Evolutionary conservation across 2,113 vertebrate genomes (phyloP), one percentile per base, ranked within the genome.

Genomic region (Beaufortia kweichowensis): DNA sequence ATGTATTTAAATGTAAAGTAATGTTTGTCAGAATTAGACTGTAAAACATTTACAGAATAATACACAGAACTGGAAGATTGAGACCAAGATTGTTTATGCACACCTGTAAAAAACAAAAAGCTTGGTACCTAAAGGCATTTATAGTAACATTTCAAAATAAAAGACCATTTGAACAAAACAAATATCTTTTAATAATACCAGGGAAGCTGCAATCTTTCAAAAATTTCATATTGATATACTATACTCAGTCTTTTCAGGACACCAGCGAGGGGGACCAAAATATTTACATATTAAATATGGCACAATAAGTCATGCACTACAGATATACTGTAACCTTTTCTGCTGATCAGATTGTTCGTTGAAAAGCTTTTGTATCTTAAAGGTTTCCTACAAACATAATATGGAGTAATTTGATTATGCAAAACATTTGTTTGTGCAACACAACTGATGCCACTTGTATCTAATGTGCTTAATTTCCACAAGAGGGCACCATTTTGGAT

Each of bases 321-420:
- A 50, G 43, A 66, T 48, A 48, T 5, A 39, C 35, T 39, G 10
- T 41, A 50, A 10, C 9, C 6, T 1, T 48, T 24, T 29, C 1
- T 12, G 24, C 39, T 65, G 17, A 28, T 46, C 28, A 29, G 19
- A 48, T 11, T 15, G 23, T 65, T 46, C 29, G 3, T n/a, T 23
- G 14, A 66, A 66, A 2, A 53, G 66, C 28, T n/a, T 68, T 46
- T 68, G 28, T 24, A 55, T 35, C 29, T 69, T 1, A 35, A 50
- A 31, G 65, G 5, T 68, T 15, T 12, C 19, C 29, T 8, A 1
- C 50, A 50, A 29, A 48, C 26, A 14, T 50, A 17, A 11, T 23
- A 26, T 24, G 28, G 17, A 55, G 67, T 35, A 14, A 69, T 69
- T 33, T 69, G 67, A 69, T 24, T 55, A 69, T 53, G 66, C 28